A percentile compares a stretch with the other conserved stretches of the same genome.
These are phyloP conservation scores for Mesorhabditis sp. DNA, from an alignment of 2,888 invertebrate species.

Conservation along the genomic window DNA sequence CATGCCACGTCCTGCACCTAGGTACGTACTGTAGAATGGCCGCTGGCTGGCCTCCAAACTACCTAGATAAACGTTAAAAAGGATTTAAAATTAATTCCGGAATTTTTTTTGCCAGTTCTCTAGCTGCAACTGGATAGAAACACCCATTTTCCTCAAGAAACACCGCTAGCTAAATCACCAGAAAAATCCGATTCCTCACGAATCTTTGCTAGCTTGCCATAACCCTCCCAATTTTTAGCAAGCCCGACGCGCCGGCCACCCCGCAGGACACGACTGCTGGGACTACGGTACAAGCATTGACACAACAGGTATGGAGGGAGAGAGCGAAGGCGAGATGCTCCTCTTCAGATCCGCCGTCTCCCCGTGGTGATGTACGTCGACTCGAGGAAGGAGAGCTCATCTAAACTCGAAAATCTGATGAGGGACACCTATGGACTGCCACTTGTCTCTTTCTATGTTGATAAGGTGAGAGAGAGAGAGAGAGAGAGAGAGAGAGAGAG, in stretches of 20 bases:
- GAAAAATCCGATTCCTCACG: too few species aligned
- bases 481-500: neutral
- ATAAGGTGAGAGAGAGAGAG: slow-evolving; percentile 33
- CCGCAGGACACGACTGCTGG: slow-evolving; percentile 16
- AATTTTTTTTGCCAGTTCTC: too few species aligned
- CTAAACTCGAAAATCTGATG: slow-evolving; percentile 37
- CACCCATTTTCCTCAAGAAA: too few species aligned
- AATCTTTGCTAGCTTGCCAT: too few species aligned
- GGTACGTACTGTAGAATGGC: too few species aligned
- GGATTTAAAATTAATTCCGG: too few species aligned
- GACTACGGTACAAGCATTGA: slow-evolving; percentile 48
- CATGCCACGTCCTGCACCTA: slow-evolving; percentile 5
- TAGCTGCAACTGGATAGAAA: too few species aligned
- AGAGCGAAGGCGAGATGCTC: neutral
- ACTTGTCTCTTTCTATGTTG: slow-evolving; percentile 55
- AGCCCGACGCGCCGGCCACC: slow-evolving; percentile 8
- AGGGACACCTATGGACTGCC: slow-evolving; percentile 54
- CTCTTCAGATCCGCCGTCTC: slow-evolving; percentile 50
- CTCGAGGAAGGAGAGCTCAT: slow-evolving; percentile 35
- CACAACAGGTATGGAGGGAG: slow-evolving; percentile 40
- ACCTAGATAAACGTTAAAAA: too few species aligned
- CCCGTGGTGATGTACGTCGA: slow-evolving; percentile 55
- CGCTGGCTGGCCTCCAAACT: too few species aligned
- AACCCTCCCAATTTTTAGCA: neutral
- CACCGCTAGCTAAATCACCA: too few species aligned